Evolutionary conservation across 2,888 invertebrate genomes (phyloP), one percentile per base, ranked within the genome.

Genomic region (Aleiodes testaceus): DNA sequence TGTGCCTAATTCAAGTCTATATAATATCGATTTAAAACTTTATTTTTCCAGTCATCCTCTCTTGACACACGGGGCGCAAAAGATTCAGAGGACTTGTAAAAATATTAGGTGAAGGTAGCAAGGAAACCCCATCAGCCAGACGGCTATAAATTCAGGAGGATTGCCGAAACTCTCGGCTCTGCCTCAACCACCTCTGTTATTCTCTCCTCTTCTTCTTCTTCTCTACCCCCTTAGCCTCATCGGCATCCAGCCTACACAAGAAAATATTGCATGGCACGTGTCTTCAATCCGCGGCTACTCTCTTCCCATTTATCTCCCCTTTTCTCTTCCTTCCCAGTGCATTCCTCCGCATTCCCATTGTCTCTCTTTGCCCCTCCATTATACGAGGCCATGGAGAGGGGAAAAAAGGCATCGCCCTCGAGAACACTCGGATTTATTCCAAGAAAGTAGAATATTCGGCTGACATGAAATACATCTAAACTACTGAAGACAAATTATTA

Each of bases 91-190:
- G 78, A 76, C 79, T 75, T 78, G 81, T 82, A 81, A 84, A 83
- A 84, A 86, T 86, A 86, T 87, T 85, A 85, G 84, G 81, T 80
- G 79, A 80, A 76, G 81, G 72, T 78, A 81, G 84, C 85, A 85
- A 80, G 85, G 78, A 86, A 87, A 86, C 80, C 84, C 85, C 85
- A 87, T 87, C 86, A 85, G 81, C 81, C 74, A 74, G 75, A 73
- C 73, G 79, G 80, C 84, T 84, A 83, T 87, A 86, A 86, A 87
- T 86, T 76, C 70, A 50, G 26, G 50, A 59, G 69, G 64, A 79
- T 80, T 80, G 79, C 82, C 82, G 82, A 85, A 85, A 84, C 79
- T 83, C 79, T 70, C 64, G 42, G 30, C 59, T 50, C 47, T 30
- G 22, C 63, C 52, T 42, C 42, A 55, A 14, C 42, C 74, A 67